These are phyloP conservation scores for Drosophila murphyi DNA, from an alignment of 1,140 invertebrate genomes.

Conservation along the genomic window DNA sequence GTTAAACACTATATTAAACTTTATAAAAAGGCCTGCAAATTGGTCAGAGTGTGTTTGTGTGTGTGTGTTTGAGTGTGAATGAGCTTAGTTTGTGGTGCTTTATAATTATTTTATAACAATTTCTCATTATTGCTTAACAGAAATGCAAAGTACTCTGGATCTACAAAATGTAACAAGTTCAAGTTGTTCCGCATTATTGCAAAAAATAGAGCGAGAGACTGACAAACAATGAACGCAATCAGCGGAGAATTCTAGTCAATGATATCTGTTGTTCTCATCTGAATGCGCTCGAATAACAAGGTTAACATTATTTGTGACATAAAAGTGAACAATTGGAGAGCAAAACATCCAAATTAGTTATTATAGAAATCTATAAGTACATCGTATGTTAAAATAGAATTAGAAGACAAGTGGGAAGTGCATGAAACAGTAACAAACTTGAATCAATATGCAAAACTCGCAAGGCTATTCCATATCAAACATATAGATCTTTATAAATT, in stretches of 20 bases:
- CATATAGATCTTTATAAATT: too few species aligned
- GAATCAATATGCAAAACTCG: conserved; percentile 10
- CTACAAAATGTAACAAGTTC: conserved; percentile 8
- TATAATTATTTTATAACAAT: conserved; percentile 4
- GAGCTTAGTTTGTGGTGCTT: conserved; percentile 20
- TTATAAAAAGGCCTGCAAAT: conserved; percentile 46
- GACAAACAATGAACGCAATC: too few species aligned
- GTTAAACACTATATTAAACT: conserved; percentile 34
- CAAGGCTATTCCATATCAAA: background rate
- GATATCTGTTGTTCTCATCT: too few species aligned
- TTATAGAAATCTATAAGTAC: conserved; percentile 11
- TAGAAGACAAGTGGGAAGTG: background rate
- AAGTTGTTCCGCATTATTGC: background rate
- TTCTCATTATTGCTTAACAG: conserved; percentile 1
- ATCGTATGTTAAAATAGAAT: background rate
- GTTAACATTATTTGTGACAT: too few species aligned
- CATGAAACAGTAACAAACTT: conserved; percentile 1
- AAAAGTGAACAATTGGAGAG: too few species aligned
- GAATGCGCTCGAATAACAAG: too few species aligned
- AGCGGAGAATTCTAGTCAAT: too few species aligned
- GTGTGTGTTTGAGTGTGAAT: conserved; percentile 1
- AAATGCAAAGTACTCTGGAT: conserved; percentile 22
- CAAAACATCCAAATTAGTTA: background rate
- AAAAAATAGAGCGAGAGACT: too few species aligned
- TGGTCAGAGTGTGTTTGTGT: conserved; percentile 27